These are phyloP conservation scores for Vulpes ferrilata DNA, from an alignment of 2,113 vertebrate species.

Conservation along the genomic window DNA sequence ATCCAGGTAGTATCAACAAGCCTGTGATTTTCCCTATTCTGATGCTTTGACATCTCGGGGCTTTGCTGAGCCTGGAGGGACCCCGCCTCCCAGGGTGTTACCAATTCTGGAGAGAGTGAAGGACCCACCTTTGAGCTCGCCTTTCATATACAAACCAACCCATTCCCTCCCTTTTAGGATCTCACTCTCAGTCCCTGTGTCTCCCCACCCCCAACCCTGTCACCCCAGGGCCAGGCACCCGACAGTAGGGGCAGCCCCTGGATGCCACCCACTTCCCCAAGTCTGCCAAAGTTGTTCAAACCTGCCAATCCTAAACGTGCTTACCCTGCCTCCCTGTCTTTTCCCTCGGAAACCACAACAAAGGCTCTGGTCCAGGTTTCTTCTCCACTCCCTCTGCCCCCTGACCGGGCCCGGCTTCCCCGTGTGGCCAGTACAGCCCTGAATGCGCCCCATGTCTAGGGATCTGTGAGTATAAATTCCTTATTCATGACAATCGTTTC, in stretches of 20 bases:
- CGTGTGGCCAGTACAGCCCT: rapidly evolving
- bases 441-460: rapidly evolving
- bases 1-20: rapidly evolving
- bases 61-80: neutral
- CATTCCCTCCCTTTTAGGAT: neutral
- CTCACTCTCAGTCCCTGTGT: neutral
- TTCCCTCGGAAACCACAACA: neutral
- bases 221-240: no score
- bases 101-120: rapidly evolving
- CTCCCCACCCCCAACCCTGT: neutral
- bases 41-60: neutral
- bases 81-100: no score
- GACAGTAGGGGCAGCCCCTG: neutral
- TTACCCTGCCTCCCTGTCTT: neutral
- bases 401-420: neutral
- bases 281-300: rapidly evolving
- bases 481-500: neutral
- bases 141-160: neutral
- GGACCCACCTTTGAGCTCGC: neutral
- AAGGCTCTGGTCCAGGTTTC: neutral
- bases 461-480: no score
- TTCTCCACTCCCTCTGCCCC: neutral
- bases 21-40: neutral
- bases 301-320: neutral
- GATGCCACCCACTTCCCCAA: neutral